These are phyloP conservation scores for Peromyscus leucopus DNA, from an alignment of 2,113 vertebrate genomes.

Conservation along the genomic window DNA sequence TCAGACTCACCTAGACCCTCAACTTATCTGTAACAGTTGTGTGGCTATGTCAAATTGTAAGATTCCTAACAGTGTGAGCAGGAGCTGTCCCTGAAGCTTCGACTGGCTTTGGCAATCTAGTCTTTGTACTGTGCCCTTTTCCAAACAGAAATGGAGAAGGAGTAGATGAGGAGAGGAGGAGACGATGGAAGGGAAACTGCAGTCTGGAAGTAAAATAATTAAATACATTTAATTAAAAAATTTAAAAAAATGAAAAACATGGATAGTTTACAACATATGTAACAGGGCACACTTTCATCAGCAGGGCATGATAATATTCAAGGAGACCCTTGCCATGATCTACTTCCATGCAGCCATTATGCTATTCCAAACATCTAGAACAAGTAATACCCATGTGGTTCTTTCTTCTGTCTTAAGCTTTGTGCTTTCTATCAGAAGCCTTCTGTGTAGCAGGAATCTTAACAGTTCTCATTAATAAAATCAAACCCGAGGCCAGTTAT, in stretches of 20 bases:
- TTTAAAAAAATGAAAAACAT: background rate
- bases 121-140: background rate
- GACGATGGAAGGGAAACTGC: background rate
- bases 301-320: no score
- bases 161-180: background rate
- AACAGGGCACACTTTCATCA: background rate
- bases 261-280: background rate
- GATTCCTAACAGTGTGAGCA: background rate
- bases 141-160: background rate
- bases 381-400: fast-evolving
- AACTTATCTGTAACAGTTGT: background rate
- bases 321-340: background rate
- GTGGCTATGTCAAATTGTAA: background rate
- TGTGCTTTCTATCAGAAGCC: background rate
- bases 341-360: background rate
- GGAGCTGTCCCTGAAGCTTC: background rate
- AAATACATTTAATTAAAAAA: background rate
- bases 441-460: no score
- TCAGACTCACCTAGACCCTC: background rate
- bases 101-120: background rate
- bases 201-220: background rate
- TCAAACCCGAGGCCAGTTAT: no score
- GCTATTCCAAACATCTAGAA: background rate
- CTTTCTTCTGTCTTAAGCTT: background rate
- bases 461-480: no score